Base-by-base conservation (phyloP, 2,113 vertebrate genomes). In the Cisticola juncidis region DNA sequence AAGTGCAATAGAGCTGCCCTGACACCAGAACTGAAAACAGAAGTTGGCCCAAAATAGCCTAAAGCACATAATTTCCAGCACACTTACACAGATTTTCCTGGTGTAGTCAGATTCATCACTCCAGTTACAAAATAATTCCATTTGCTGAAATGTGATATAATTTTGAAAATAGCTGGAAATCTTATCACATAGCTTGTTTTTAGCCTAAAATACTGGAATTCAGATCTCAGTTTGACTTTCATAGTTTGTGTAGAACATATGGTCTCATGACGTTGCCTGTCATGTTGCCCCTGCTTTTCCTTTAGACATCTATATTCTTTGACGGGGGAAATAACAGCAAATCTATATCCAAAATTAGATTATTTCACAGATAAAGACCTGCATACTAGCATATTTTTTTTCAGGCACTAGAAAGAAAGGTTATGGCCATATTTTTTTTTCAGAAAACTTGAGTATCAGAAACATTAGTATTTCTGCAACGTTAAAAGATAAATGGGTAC, bases 221-320 rank as follows among this genome's bases (percentile, higher is more conserved):
- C 29, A 80, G 81, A 88, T 83, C 44, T 93, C 40, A 62, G 61
- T 95, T 86, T 90, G 45, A 65, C 33, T 94, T 94, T 90, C 57
- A n/a, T 72, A 74, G 36, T 36, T 79, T 85, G 44, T 65, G 65
- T 36, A 74, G 60, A 81, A 66, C 77, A 84, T 94, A 94, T 89
- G 83, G 69, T 82, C 51, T 81, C 65, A 81, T 64, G 69, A 81
- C 7, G 3, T 56, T 92, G 68, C 56, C 35, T 84, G 60, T 92
- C 86, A 81, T 84, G 23, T 81, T 88, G 44, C 47, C 60, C 65
- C 90, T 74, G 38, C 56, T 94, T 92, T 91, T 81, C 28, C 53
- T 79, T 74, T 71, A 84, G 62, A 89, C 28, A 72, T 79, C 31
- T 81, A 42, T 89, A 85, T 87, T 74, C 64, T 57, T 69, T 92